Evolutionary conservation across 92 coral and sea anemone species (phyloP).

Genomic region (Palythoa heliodiscus): DNA sequence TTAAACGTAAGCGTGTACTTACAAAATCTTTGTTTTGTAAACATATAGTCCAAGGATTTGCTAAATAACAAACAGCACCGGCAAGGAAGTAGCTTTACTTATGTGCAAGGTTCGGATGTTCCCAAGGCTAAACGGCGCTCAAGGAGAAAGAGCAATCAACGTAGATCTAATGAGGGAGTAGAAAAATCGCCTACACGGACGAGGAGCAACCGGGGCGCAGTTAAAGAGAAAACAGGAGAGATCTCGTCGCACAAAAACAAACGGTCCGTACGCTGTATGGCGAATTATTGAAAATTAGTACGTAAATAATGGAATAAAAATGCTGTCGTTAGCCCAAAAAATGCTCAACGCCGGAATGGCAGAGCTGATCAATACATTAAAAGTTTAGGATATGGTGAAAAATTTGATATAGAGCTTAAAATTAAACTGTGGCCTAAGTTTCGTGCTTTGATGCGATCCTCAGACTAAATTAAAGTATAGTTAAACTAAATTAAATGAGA

Average conservation of each 20-base stretch:
- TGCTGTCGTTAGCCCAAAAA: too few species aligned
- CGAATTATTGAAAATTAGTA: not conserved
- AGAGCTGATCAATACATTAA: too few species aligned
- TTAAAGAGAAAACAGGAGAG: not conserved
- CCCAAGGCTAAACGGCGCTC: not conserved
- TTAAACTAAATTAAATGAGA: too few species aligned
- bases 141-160: not conserved
- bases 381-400: too few species aligned
- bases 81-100: constrained; percentile 17
- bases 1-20: too few species aligned
- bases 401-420: too few species aligned
- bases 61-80: not conserved
- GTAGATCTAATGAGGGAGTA: not conserved
- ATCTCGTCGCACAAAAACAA: constrained; percentile 20
- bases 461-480: too few species aligned
- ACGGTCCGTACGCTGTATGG: not conserved
- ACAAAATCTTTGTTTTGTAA: not conserved
- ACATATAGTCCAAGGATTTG: not conserved
- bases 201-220: not conserved
- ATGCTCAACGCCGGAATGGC: too few species aligned
- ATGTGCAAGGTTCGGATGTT: not conserved
- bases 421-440: too few species aligned
- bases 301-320: not conserved
- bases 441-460: too few species aligned
- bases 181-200: not conserved